Evolutionary conservation across 1,140 invertebrate species (phyloP).

Genomic region (Andrena cerasifolii): DNA sequence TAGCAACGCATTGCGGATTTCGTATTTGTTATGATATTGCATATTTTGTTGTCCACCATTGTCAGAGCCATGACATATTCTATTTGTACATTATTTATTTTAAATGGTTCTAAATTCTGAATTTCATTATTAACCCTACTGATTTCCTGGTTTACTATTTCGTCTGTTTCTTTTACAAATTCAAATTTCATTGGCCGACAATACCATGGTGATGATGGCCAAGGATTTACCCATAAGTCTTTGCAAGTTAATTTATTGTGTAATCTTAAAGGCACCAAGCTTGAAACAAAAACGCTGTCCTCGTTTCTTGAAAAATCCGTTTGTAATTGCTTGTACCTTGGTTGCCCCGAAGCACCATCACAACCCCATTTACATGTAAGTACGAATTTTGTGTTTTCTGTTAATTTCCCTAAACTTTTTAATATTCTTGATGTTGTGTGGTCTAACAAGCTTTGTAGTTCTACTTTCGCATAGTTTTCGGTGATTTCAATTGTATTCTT

Average conservation of each 20-base stretch:
- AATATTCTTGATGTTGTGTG: not conserved
- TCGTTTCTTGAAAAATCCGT: not conserved
- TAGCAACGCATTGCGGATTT: constrained; percentile 50
- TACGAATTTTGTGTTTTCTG: not conserved
- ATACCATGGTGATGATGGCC: constrained; percentile 38
- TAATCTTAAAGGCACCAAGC: constrained; percentile 11
- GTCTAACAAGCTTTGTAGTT: not conserved
- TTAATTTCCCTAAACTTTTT: not conserved
- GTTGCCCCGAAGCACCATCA: not conserved
- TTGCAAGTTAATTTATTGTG: not conserved
- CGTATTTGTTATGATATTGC: constrained; percentile 74
- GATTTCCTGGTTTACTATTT: constrained; percentile 21
- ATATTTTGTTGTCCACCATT: constrained; percentile 68
- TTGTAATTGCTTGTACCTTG: constrained; percentile 8
- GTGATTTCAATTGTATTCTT: not conserved
- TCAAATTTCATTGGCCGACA: constrained; percentile 59
- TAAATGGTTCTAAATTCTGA: not conserved
- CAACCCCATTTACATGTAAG: not conserved
- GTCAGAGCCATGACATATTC: constrained; percentile 34
- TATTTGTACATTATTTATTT: constrained; percentile 27
- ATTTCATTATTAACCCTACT: constrained; percentile 5
- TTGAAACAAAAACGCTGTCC: not conserved
- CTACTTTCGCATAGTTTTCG: not conserved
- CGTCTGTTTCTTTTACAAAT: constrained; percentile 52
- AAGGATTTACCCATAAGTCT: constrained; percentile 4